These are phyloP conservation scores for Xestia xanthographa DNA, from an alignment of 2,888 invertebrate species.

Conservation along the genomic window DNA sequence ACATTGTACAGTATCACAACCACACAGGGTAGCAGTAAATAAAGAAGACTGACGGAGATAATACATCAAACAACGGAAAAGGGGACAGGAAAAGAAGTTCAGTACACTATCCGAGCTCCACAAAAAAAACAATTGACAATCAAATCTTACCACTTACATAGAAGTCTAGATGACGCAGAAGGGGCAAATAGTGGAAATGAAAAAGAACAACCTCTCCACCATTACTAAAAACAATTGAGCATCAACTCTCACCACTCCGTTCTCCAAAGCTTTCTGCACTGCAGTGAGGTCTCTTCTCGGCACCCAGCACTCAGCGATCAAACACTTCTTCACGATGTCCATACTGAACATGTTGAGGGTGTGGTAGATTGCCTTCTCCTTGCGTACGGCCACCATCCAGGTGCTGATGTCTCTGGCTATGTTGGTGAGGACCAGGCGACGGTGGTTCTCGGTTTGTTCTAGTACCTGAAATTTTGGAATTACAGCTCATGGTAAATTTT, in stretches of 20 bases:
- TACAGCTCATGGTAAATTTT: not conserved
- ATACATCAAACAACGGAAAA: not conserved
- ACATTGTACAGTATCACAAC: not conserved
- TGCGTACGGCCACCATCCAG: slow-evolving; percentile 96
- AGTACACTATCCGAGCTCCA: not conserved
- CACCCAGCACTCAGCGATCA: slow-evolving; percentile 97
- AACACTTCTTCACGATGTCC: slow-evolving; percentile 97
- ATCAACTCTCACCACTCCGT: slow-evolving; percentile 93
- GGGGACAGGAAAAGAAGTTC: not conserved
- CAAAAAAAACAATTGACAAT: not conserved
- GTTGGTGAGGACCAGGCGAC: slow-evolving; percentile 95
- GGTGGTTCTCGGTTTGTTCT: slow-evolving; percentile 96
- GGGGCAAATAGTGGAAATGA: not conserved
- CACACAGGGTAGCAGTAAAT: not conserved
- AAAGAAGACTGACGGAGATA: not conserved
- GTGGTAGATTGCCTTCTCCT: slow-evolving; percentile 98
- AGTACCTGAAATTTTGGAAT: slow-evolving; percentile 91
- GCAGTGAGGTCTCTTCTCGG: slow-evolving; percentile 93
- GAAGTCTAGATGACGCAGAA: no score
- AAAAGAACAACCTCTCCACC: not conserved
- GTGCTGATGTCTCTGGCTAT: slow-evolving; percentile 96
- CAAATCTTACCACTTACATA: not conserved
- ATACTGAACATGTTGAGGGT: slow-evolving; percentile 97
- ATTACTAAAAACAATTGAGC: not conserved
- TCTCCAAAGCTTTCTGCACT: slow-evolving; percentile 94